phyloP scores from a whole-genome alignment of 2,888 invertebrate species.

The Homarus gammarus region DNA sequence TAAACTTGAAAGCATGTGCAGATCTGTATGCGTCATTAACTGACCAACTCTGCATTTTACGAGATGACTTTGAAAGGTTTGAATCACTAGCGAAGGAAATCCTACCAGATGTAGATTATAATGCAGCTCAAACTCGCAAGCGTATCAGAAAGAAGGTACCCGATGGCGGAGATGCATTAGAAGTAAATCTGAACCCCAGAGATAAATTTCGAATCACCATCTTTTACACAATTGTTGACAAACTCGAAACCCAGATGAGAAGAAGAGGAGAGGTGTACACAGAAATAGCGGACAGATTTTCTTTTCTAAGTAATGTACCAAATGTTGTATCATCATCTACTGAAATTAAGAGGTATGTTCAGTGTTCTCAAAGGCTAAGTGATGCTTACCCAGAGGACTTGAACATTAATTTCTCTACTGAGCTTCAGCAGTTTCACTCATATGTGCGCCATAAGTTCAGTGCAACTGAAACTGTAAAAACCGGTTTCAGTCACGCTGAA shows the following conservation, averaged over 20 bases:
- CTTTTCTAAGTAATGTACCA: slow-evolving; percentile 25
- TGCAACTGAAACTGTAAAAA: slow-evolving; percentile 40
- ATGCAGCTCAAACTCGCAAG: slow-evolving; percentile 40
- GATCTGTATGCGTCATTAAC: slow-evolving; percentile 41
- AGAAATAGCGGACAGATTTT: slow-evolving; percentile 41
- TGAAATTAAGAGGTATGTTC: slow-evolving; percentile 34
- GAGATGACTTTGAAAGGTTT: slow-evolving; percentile 45
- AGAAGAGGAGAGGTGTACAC: slow-evolving; percentile 35
- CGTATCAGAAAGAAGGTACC: slow-evolving; percentile 26
- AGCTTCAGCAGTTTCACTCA: slow-evolving; percentile 42
- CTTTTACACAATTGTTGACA: slow-evolving; percentile 46
- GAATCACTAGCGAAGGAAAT: slow-evolving; percentile 37
- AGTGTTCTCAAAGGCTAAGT: slow-evolving; percentile 12
- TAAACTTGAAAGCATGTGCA: slow-evolving; percentile 47
- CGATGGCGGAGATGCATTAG: slow-evolving; percentile 24
- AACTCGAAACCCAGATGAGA: slow-evolving; percentile 49
- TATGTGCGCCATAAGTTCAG: slow-evolving; percentile 52
- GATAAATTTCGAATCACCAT: slow-evolving; percentile 47
- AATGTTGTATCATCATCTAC: slow-evolving; percentile 28
- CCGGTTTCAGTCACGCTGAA: slow-evolving; percentile 52
- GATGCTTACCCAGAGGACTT: slow-evolving; percentile 55
- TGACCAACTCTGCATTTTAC: slow-evolving; percentile 27
- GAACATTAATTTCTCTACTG: slow-evolving; percentile 31
- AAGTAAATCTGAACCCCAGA: slow-evolving; percentile 19
- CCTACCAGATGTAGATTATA: slow-evolving; percentile 30